A percentile compares a stretch with the other conserved stretches of the same genome.
phyloP scores from a whole-genome alignment of 2,888 invertebrate species.

The Pandemis heparana region DNA sequence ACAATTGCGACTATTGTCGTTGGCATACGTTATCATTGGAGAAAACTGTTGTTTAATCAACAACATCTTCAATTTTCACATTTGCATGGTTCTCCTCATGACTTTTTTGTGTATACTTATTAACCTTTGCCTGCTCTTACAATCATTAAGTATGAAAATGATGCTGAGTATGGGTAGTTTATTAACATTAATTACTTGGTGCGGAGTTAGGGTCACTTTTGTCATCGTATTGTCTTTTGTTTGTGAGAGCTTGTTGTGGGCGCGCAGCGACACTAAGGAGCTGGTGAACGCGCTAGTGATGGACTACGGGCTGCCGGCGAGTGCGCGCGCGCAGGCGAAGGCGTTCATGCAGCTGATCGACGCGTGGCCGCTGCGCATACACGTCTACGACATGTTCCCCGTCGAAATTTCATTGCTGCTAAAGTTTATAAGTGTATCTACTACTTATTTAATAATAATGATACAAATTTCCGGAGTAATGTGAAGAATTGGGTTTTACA shows the following conservation, averaged over 20 bases:
- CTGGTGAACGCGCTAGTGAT: constrained; percentile 42
- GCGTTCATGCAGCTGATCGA: constrained; percentile 41
- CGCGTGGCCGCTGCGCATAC: constrained; percentile 51
- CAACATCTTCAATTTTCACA: neutral
- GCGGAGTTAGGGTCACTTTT: constrained; percentile 14
- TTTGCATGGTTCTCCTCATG: neutral
- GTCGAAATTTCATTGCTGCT: constrained; percentile 71
- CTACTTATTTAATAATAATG: constrained; percentile 72
- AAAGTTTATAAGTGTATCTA: constrained; percentile 71
- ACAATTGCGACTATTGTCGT: neutral
- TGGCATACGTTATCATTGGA: neutral
- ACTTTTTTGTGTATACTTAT: neutral
- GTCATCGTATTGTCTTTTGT: constrained; percentile 29
- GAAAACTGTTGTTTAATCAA: neutral
- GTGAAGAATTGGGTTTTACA: neutral
- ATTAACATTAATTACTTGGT: constrained; percentile 26
- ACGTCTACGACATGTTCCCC: constrained; percentile 68
- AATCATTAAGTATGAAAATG: neutral
- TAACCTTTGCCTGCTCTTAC: neutral
- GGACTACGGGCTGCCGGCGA: constrained; percentile 38
- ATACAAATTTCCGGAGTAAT: constrained; percentile 60
- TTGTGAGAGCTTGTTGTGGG: constrained; percentile 32
- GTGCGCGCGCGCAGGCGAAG: constrained; percentile 38
- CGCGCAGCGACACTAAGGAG: constrained; percentile 33
- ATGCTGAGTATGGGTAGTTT: neutral